phyloP scores from a whole-genome alignment of 1,140 invertebrate genomes.

The Hormaphis cornu region DNA sequence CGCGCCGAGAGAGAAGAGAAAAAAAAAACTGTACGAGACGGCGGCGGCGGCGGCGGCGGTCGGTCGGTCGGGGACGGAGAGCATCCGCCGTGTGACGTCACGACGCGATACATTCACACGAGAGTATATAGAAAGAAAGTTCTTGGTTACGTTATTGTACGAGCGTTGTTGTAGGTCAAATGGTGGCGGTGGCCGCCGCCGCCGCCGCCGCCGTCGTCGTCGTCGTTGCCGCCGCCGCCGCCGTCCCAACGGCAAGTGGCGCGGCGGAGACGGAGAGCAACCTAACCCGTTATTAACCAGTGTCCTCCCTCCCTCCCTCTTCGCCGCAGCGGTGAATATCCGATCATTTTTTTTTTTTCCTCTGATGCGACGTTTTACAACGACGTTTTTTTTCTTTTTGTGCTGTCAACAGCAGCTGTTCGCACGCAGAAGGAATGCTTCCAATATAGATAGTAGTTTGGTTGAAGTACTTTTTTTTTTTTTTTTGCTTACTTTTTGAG shows the following conservation, averaged over 20 bases:
- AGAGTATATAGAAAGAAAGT: constrained; percentile 24
- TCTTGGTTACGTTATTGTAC: constrained; percentile 31
- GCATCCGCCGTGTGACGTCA: constrained; percentile 3
- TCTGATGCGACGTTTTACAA: too few relatives aligned
- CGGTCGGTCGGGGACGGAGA: not conserved
- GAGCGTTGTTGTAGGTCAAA: constrained; percentile 32
- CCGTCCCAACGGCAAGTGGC: too few relatives aligned
- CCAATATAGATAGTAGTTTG: too few relatives aligned
- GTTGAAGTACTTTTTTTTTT: too few relatives aligned
- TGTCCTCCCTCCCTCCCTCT: not conserved
- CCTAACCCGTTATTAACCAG: constrained; percentile 3
- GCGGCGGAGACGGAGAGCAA: not conserved
- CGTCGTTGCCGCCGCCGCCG: not conserved
- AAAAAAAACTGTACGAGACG: too few relatives aligned
- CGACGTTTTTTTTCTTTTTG: too few relatives aligned
- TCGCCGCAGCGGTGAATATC: too few relatives aligned
- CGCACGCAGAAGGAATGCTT: too few relatives aligned
- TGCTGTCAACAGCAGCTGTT: too few relatives aligned
- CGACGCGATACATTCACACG: constrained; percentile 29
- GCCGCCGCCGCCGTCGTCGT: not conserved
- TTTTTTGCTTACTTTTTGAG: too few relatives aligned
- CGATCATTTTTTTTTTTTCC: too few relatives aligned
- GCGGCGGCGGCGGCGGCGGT: not conserved
- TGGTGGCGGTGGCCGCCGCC: not conserved
- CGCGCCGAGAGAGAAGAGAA: too few relatives aligned